Evolutionary conservation across 2,888 invertebrate species (phyloP).

Genomic region (Dolichomitus sp.): DNA sequence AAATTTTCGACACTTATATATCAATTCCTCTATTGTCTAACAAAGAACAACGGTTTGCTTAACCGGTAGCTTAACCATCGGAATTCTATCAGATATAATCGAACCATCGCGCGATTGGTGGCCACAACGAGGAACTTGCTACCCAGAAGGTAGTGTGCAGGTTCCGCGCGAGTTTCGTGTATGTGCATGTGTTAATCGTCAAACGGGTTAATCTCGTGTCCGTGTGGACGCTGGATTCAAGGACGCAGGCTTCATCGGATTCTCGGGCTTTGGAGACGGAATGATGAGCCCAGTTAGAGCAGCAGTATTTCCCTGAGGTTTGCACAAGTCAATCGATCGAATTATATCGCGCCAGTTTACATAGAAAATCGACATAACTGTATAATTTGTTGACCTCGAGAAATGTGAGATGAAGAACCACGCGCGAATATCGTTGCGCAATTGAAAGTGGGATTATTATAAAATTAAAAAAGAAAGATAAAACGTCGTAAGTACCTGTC

Average conservation of each 20-base stretch:
- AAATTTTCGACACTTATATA: background rate
- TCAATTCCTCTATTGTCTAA: background rate
- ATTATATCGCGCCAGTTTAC: background rate
- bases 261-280: background rate
- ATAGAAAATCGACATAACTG: background rate
- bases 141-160: background rate
- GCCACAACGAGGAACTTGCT: background rate
- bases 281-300: constrained; percentile 34
- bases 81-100: constrained; percentile 16
- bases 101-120: constrained; percentile 15
- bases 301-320: constrained; percentile 40
- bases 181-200: constrained; percentile 10
- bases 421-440: constrained; percentile 13
- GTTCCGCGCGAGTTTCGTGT: constrained; percentile 19
- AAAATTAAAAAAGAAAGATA: constrained; percentile 1
- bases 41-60: background rate
- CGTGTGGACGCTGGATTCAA: constrained; percentile 41
- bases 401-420: background rate
- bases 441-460: constrained; percentile 22
- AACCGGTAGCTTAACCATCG: background rate
- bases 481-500: background rate
- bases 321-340: constrained; percentile 4
- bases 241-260: constrained; percentile 1
- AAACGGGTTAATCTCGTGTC: constrained; percentile 12
- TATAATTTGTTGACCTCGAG: constrained; percentile 7